Base-by-base conservation (phyloP, 2,888 invertebrate species). In the Stenoptilia bipunctidactyla region DNA sequence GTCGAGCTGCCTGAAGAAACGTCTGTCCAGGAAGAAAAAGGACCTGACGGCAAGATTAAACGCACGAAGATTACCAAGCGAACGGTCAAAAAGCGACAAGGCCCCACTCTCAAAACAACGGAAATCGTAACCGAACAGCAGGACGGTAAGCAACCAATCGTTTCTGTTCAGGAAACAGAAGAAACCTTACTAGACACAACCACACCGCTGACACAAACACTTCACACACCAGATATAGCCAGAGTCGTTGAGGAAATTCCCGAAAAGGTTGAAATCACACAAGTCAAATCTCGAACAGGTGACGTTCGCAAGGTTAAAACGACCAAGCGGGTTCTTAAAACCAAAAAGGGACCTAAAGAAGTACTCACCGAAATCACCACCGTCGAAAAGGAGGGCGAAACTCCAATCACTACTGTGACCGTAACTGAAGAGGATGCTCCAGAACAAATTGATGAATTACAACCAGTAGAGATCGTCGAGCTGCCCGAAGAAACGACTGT, bases 201-300 rank as follows among this genome's bases (percentile, higher is more conserved):
- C 25, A 20, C n/a, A 52, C 54, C 0, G 52, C 53, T 15, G 39
- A 43, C 0, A 45, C 51, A 0, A 39, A 40, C 1, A 47, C 46
- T 43, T 53, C 49, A 36, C 27, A 39, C 42, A 38, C 41, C 46
- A 4, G 46, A 45, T 2, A 45, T 37, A 1, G 55, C 56, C 0
- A 34, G 45, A 4, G 15, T 51, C 0, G n/a, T 53, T 12, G 51
- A 55, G 34, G 57, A 56, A 38, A 13, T 50, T 66, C 75, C 82
- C 15, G 70, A 75, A 51, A 56, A 71, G 45, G 66, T 79, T 1
- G 65, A 72, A 46, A 56, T 71, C 1, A 56, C 58, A 0, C 61
- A 50, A 44, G 55, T 64, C 27, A 46, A 52, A 34, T 61, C 58
- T 6, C 58, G 59, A 25, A 56, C 49, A 38, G 72, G 60, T 34